Base-by-base conservation (phyloP, 2,888 invertebrate species). In the Chelonus formosanus region DNA sequence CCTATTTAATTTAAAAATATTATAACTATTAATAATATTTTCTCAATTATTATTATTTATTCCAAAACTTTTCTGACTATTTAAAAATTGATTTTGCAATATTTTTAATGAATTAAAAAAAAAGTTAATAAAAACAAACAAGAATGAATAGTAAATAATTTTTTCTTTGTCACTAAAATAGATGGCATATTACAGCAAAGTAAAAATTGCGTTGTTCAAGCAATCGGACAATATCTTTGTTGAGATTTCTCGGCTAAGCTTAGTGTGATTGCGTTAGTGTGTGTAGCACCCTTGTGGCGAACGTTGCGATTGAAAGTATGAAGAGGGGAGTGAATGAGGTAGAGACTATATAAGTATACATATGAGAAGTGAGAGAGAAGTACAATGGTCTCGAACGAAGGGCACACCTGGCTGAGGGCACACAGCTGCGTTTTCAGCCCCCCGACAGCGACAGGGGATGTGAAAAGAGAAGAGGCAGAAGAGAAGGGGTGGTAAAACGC, bases 341-440 rank as follows among this genome's bases (percentile, higher is more conserved):
- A 64, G 55, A 61, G 58, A 59, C 53, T 62, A 60, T 62, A 52
- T 20, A 20, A 20, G 20, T 20, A 20, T 2, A 20, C 20, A 65
- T 44, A 47, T 43, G 63, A 60, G 43, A 10, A 59, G 54, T 31
- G 36, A 61, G 45, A 61, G 56, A 68, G 63, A 63, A 57, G 56
- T 70, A 67, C 67, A 66, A 65, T 69, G 67, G 62, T 65, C 48
- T 64, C 36, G 68, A 60, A 61, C 63, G 70, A 67, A 78, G 75
- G 75, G 76, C 80, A 79, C 82, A 82, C 82, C 81, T 82, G 82
- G 82, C 74, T 77, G 74, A 71, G 75, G 74, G 74, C 71, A 70
- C 75, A 81, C 81, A 82, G 82, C 82, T 82, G 82, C 82, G 78
- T 73, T 70, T 70, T 73, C 72, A 70, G 74, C 72, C 77, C 77